Base-by-base conservation (phyloP, 2,113 vertebrate species). In the Pelusios castaneus region DNA sequence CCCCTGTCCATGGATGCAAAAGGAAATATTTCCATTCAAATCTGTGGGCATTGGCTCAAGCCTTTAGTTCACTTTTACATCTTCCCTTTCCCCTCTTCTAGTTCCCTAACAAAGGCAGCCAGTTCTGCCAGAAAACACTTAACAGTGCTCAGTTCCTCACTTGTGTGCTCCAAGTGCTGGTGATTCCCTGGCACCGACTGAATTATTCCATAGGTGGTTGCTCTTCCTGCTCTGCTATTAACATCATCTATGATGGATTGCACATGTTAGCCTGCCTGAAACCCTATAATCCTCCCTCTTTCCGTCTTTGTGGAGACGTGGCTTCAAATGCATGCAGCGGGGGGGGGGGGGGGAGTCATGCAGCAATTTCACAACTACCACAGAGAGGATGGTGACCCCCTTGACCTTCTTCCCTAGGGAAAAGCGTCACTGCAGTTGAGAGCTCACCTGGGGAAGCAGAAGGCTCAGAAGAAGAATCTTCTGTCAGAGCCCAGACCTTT, bases 371-470 rank as follows among this genome's bases (percentile, higher is more conserved):
- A 29, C 43, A 31, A 29, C 73, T 47, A 22, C 38, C 12, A 13
- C 47, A 56, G 41, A 6, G 25, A 25, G 19, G 14, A 9, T 16
- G 49, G 29, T 29, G 56, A 58, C 56, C 56, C 55, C 27, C 27
- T 58, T 12, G 25, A 58, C 14, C 58, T 8, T 63, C 29, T 34
- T 31, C 29, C 29, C 58, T 34, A 34, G 58, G 58, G 31, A 63
- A 63, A 63, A 43, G 9, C 8, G n/a, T 43, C 52, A 8, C 85
- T 54, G 60, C 56, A 2, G 0, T 29, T 29, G n/a, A 12, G 10
- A 55, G 29, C 0, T 0, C 27, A 51, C 34, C 2, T 0, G 82
- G 77, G 9, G 31, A 47, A 13, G n/a, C 56, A 83, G 73, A 55
- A 70, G 80, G 54, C 49, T 80, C 67, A 29, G 5, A 55, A 83